Conservation (phyloP, 2,113 vertebrate species). For the Collichthys lucidus region DNA sequence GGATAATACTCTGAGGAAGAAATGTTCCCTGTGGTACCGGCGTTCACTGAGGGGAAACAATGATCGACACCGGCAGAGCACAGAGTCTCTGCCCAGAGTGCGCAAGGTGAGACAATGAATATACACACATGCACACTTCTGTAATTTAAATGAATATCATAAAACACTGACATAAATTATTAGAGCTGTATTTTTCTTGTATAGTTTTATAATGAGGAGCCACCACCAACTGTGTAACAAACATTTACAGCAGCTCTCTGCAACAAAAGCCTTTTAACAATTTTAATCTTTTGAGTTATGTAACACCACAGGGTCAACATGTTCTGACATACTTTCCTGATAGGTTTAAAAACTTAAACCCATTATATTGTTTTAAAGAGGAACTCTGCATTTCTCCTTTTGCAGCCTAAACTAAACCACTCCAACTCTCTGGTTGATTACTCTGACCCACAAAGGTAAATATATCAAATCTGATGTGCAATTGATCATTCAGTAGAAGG, state of each 20-base stretch:
- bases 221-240: conserved; percentile 4
- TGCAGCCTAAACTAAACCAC: conserved; percentile 69
- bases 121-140: not conserved
- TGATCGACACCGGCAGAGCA: conserved; percentile 77
- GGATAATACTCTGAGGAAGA: conserved; percentile 72
- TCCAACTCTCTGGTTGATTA: conserved; percentile 82
- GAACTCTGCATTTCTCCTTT: conserved; percentile 62
- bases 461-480: conserved; percentile 4
- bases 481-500: not conserved
- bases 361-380: conserved; percentile 25
- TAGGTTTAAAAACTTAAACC: not conserved
- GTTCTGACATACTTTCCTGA: not conserved
- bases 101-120: conserved; percentile 85
- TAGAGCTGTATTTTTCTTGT: not conserved
- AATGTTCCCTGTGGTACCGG: conserved; percentile 67
- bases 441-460: conserved; percentile 83
- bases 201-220: not conserved
- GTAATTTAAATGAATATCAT: not conserved
- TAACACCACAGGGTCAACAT: conserved; percentile 32
- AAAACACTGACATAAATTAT: not conserved
- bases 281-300: conserved; percentile 59
- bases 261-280: conserved; percentile 42
- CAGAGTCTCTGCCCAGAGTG: conserved; percentile 82
- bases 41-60: conserved; percentile 73
- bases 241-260: conserved; percentile 6